Evolutionary conservation across 2,797 vertebrate species (phyloP).

Genomic region (Psittacula echo): DNA sequence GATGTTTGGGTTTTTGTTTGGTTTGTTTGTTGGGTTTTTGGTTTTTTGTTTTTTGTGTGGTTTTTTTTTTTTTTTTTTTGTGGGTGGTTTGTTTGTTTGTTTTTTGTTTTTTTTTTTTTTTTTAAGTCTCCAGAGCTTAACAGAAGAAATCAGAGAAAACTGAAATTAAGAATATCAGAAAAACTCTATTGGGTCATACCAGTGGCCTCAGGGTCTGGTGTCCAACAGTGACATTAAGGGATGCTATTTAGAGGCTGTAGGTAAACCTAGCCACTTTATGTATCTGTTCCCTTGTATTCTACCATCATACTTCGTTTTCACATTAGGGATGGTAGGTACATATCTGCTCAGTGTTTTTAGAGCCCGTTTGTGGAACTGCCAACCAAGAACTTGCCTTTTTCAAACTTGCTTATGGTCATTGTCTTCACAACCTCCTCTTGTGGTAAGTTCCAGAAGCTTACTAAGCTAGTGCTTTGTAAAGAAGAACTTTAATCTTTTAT

Average conservation of each 20-base stretch:
- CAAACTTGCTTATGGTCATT: background rate
- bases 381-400: background rate
- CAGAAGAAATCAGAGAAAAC: background rate
- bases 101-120: background rate
- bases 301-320: background rate
- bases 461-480: background rate
- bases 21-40: no score
- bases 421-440: background rate
- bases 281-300: background rate
- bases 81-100: no score
- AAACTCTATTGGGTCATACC: background rate
- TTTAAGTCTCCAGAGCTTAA: background rate
- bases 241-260: background rate
- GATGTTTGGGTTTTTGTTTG: background rate
- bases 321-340: background rate
- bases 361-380: background rate
- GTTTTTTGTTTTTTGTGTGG: background rate
- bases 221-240: background rate
- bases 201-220: accelerated
- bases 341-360: background rate
- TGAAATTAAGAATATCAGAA: background rate
- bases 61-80: no score
- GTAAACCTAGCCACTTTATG: background rate
- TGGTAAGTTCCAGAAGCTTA: background rate
- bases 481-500: background rate